Evolutionary conservation across 2,888 invertebrate species (phyloP).

Genomic region (Drosophila macrospina): DNA sequence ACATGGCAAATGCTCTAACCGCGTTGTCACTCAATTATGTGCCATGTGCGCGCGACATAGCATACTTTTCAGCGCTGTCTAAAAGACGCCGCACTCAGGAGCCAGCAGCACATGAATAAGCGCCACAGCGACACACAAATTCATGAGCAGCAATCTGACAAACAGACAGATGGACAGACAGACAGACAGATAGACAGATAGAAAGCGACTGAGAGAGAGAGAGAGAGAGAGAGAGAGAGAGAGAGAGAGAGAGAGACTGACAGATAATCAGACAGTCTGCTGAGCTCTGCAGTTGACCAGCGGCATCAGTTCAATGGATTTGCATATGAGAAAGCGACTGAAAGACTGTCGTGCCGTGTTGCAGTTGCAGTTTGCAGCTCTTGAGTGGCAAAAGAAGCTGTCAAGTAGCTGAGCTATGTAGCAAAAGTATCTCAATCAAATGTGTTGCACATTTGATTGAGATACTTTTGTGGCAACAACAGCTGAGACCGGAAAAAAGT

Average conservation of each 20-base stretch:
- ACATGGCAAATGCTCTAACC: slow-evolving; percentile 72
- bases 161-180: neutral
- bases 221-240: neutral
- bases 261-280: neutral
- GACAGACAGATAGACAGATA: neutral
- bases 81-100: slow-evolving; percentile 32
- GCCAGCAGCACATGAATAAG: slow-evolving; percentile 3
- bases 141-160: neutral
- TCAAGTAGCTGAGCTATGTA: too few relatives aligned
- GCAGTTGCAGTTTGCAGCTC: too few relatives aligned
- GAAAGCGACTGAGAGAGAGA: too few relatives aligned
- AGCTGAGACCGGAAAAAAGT: too few relatives aligned
- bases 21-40: slow-evolving; percentile 81
- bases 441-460: too few relatives aligned
- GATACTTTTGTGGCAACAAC: neutral
- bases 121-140: neutral
- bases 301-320: slow-evolving; percentile 22
- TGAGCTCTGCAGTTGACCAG: slow-evolving; percentile 11
- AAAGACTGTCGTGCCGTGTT: neutral
- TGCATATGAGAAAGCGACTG: slow-evolving; percentile 14
- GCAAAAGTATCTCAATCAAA: too few relatives aligned
- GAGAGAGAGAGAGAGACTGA: neutral
- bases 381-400: too few relatives aligned
- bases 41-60: slow-evolving; percentile 71
- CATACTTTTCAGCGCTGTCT: slow-evolving; percentile 76